These are phyloP conservation scores for Peucedramus taeniatus DNA, from an alignment of 2,113 vertebrate species.

Conservation along the genomic window DNA sequence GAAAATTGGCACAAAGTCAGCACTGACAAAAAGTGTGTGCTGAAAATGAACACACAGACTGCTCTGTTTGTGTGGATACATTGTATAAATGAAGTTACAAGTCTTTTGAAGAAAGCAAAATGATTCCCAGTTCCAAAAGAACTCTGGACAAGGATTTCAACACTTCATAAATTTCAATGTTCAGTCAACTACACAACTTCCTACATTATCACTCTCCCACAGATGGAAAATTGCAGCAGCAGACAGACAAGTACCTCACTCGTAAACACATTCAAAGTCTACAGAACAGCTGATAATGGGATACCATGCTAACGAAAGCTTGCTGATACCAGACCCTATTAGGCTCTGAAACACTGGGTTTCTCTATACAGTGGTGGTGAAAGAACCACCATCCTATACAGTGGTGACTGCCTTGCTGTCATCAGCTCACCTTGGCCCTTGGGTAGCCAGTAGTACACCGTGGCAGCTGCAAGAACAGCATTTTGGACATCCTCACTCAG, in stretches of 20 bases:
- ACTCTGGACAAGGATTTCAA: not conserved
- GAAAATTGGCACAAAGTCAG: not conserved
- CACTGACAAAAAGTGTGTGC: not conserved
- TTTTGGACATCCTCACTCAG: conserved; percentile 76
- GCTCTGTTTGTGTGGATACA: not conserved
- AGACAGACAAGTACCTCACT: not conserved
- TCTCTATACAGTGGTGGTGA: not conserved
- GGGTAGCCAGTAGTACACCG: conserved; percentile 86
- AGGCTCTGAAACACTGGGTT: not conserved
- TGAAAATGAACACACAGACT: not conserved
- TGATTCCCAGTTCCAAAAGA: not conserved
- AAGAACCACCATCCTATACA: not conserved
- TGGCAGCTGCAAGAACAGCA: conserved; percentile 75
- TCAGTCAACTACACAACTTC: not conserved
- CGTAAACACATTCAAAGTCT: not conserved
- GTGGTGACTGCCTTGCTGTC: not conserved
- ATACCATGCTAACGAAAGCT: not conserved
- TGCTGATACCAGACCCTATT: not conserved
- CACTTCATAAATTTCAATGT: not conserved
- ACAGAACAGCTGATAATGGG: not conserved
- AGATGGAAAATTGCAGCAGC: not conserved
- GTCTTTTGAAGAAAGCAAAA: not conserved
- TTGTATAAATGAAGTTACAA: not conserved
- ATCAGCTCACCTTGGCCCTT: conserved; percentile 85
- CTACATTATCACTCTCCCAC: not conserved